Evolutionary conservation across 2,797 vertebrate genomes (phyloP), one percentile per base, ranked within the genome.

Genomic region (Myiotriccus ornatus): DNA sequence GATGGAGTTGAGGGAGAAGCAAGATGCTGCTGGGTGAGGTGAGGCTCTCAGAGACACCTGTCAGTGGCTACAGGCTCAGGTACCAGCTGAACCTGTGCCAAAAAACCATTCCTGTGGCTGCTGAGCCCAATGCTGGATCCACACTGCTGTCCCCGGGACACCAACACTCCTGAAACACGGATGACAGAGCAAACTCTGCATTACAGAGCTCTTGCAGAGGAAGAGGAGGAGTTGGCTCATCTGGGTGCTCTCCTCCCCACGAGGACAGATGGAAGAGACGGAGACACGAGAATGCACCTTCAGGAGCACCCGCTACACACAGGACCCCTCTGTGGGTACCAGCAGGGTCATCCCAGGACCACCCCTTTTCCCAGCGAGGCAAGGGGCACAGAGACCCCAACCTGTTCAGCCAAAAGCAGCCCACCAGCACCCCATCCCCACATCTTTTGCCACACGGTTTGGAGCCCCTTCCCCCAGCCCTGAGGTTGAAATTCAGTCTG

Each of bases 101-200:
- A 14, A 59, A 68, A 10, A 17, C 11, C 25, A 50, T 19, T 6
- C 12, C 55, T 11, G 53, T 23, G 37, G 62, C 44, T 86, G 50
- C 43, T 2, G 2, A 50, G 62, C 25, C n/a, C 49, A 50, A 6
- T 3, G 21, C n/a, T 70, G 34, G n/a, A 32, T 12, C 59, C n/a
- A 57, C 7, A 4, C 32, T 37, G 47, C 47, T 23, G 32, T 34
- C 27, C n/a, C 28, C 1, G 0, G 67, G n/a, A 32, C 10, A 8
- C 14, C 14, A 6, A 3, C 0, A 0, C 18, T 32, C 63, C 63
- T 14, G 15, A 57, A 80, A 32, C 21, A 32, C 0, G 3, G n/a
- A 9, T 0, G 1, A 34, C 15, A 27, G 44, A 62, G 43, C n/a
- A 68, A 75, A 69, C 22, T 49, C n/a, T 34, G 37, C 43, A 27